Evolutionary conservation across 2,888 invertebrate genomes (phyloP).

Genomic region (Callyntrura guangdongensis): DNA sequence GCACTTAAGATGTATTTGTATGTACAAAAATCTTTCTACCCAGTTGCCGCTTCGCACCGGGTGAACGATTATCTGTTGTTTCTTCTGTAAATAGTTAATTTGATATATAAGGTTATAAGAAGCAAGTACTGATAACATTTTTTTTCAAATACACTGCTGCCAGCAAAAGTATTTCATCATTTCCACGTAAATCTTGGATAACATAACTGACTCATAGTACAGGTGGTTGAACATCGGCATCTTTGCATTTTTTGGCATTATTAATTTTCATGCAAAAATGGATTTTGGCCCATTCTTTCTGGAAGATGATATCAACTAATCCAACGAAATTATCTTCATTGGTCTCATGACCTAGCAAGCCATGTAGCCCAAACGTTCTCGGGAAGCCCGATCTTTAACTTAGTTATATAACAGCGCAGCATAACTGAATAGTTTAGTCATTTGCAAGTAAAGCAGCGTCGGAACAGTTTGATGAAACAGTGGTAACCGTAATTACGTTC

Average conservation of each 20-base stretch:
- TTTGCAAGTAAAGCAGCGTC: neutral
- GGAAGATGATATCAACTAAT: neutral
- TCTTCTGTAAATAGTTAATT: neutral
- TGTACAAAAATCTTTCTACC: neutral
- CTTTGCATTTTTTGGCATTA: neutral
- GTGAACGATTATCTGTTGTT: neutral
- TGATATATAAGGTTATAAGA: too few species aligned
- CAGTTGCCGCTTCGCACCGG: too few species aligned
- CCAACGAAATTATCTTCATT: neutral
- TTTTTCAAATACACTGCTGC: too few species aligned
- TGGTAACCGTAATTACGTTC: neutral
- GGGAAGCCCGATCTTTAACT: neutral
- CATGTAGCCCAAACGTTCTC: neutral
- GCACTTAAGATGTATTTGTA: neutral
- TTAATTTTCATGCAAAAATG: neutral
- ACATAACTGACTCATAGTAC: neutral
- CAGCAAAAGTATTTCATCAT: too few species aligned
- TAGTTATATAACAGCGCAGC: conserved; percentile 11
- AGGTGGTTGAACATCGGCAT: neutral
- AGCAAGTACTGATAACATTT: too few species aligned
- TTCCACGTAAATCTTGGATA: too few species aligned
- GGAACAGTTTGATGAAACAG: neutral
- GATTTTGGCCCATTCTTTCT: neutral
- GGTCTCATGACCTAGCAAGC: neutral
- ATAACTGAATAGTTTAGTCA: neutral